Evolutionary conservation across 2,888 invertebrate genomes (phyloP), one percentile per base, ranked within the genome.

Genomic region (Drosophila lacicola): DNA sequence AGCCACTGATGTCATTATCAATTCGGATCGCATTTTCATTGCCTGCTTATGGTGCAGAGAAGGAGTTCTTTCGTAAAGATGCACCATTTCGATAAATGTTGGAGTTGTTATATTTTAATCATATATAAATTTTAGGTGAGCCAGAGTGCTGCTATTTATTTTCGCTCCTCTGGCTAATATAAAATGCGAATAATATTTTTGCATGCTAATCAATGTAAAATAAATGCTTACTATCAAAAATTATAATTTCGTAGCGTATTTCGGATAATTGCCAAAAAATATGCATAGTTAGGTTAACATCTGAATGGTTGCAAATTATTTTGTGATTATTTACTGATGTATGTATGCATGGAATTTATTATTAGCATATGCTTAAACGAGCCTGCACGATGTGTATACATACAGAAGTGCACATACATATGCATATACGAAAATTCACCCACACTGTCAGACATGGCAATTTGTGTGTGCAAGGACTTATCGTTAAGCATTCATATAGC

Each of bases 1-100:
- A 41, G 34, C 50, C 68, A 65, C 65, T 66, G 57, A 72, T 76
- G 66, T 79, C 76, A 81, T 76, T 68, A 79, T 71, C 67, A 74
- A 61, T 63, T 63, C 39, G 47, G 56, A 66, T 70, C 64, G 61
- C 11, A 42, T 47, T 51, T 63, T 42, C 62, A 73, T 49, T 47
- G 51, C 21, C 36, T 62, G 45, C 61, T 49, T 36, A 29, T 46
- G 11, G 10, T 5, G 25, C 29, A 29, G 29, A 29, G 0, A 8
- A 29, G 8, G 29, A 29, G 29, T 29, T 29, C 2, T 8, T 29
- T 29, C 29, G 29, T 29, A 29, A 29, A 29, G 29, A 29, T 29
- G 29, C 29, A 29, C 29, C 29, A 29, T 29, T 29, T 29, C 29
- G 29, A 29, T 29, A 29, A 8, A 29, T 8, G 29, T 29, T 6